Conservation (phyloP, 2,113 vertebrate species). For the Sebastes schlegelii region DNA sequence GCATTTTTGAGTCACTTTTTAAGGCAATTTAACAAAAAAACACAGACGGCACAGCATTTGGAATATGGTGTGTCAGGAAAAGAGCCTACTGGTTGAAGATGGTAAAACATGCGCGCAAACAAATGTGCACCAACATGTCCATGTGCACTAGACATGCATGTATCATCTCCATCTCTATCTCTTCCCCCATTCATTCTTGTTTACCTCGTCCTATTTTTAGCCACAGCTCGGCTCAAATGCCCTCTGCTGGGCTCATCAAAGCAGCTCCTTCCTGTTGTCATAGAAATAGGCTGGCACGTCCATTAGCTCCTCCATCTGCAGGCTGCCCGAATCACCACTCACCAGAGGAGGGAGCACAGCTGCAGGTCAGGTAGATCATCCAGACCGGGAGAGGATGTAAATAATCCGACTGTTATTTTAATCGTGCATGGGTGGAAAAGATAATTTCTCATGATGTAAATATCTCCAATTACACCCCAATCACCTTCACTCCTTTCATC, state of each 20-base stretch:
- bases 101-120: background rate
- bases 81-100: background rate
- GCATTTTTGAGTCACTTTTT: background rate
- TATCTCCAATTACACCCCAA: background rate
- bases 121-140: background rate
- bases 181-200: slow-evolving; percentile 25
- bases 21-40: background rate
- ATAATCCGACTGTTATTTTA: background rate
- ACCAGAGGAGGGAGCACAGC: slow-evolving; percentile 5
- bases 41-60: background rate
- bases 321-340: slow-evolving; percentile 12
- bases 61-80: background rate
- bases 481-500: background rate
- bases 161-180: background rate
- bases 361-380: background rate
- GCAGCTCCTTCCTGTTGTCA: slow-evolving; percentile 71
- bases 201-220: slow-evolving; percentile 67
- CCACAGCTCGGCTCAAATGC: slow-evolving; percentile 42
- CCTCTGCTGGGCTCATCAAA: slow-evolving; percentile 59
- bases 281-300: slow-evolving; percentile 59
- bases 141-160: background rate
- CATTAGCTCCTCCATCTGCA: slow-evolving; percentile 28
- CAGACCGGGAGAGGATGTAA: background rate
- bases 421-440: background rate
- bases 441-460: background rate